A percentile compares a stretch with the other conserved stretches of the same genome.
Conservation (phyloP, 2,113 vertebrate genomes). For the Callipepla californica region DNA sequence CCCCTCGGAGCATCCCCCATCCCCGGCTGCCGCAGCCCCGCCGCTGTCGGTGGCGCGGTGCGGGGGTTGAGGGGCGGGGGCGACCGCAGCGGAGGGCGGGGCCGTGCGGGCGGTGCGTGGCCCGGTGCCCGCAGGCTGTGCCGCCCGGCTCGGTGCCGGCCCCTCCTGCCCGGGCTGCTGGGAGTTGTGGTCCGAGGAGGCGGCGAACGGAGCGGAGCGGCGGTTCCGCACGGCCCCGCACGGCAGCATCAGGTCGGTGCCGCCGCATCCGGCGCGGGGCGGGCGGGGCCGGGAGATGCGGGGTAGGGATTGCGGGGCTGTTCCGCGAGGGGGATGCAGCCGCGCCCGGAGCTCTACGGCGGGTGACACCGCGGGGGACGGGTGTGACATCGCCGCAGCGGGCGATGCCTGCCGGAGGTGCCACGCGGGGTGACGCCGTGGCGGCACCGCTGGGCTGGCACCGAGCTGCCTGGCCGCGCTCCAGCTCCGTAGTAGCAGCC, state of each 20-base stretch:
- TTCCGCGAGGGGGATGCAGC: background rate
- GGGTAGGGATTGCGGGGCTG: background rate
- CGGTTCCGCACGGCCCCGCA: too few relatives aligned
- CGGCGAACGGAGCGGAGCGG: too few relatives aligned
- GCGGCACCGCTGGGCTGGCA: background rate
- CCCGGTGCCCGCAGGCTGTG: too few relatives aligned
- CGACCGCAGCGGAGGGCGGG: too few relatives aligned
- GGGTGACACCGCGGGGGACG: background rate
- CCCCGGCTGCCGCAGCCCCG: background rate
- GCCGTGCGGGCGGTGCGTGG: too few relatives aligned
- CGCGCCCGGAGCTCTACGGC: background rate
- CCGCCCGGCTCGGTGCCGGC: too few relatives aligned
- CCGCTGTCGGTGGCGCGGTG: background rate
- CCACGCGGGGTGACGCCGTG: background rate
- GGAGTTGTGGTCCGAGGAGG: too few relatives aligned
- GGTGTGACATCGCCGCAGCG: background rate
- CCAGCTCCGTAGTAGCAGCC: background rate
- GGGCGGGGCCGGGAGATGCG: background rate
- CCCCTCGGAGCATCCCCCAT: too few relatives aligned
- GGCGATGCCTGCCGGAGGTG: background rate
- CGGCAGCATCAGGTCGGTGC: too few relatives aligned
- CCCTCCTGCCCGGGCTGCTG: too few relatives aligned
- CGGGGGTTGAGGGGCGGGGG: background rate
- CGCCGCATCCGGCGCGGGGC: too few relatives aligned
- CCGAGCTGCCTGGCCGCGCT: background rate